Evolutionary conservation across 2,113 vertebrate genomes (phyloP), one percentile per base, ranked within the genome.

Genomic region (Melanerpes aurifrons): DNA sequence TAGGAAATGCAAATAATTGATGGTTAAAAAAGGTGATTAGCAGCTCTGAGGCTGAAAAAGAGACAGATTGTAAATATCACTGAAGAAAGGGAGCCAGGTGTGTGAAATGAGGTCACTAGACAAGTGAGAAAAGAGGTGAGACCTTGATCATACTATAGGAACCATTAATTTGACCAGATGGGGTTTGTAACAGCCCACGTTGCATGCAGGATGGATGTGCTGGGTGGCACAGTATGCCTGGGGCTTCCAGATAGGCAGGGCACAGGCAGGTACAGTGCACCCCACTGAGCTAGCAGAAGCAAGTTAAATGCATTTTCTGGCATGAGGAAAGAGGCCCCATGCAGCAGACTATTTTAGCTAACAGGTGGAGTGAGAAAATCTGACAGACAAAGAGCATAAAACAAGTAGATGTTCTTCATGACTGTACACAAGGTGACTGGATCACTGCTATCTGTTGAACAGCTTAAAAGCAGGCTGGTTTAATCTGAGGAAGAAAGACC

Each of bases 331-430:
- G 71, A 69, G 32, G 20, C 1, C 40, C 15, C 47, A 24, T 3
- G 2, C 72, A 82, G 62, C 66, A 78, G 69, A 48, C 15, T 32
- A 32, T 53, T 89, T 86, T 76, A 64, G 32, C 22, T 71, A 89
- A 63, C 78, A 89, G 79, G 79, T 76, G 58, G 47, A 22, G 72
- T 82, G 91, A 86, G 48, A 81, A 83, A 32, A 83, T 56, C 43
- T 89, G 91, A 62, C 87, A 93, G 84, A 82, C 15, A 21, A 87
- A 68, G 91, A 94, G 79, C 66, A 68, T 58, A 59, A 87, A 90
- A 56, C 2, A 2, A 21, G 29, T 73, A 88, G 78, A 74, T 68
- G 61, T 28, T 80, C 58, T 90, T 89, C 80, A 92, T 91, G 87
- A 86, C 76, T 0, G 2, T 19, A 62, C 32, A 61, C 7, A 26